A percentile compares a stretch with the other conserved stretches of the same genome.
phyloP scores from a whole-genome alignment of 1,140 invertebrate species.

The Coelopa frigida region DNA sequence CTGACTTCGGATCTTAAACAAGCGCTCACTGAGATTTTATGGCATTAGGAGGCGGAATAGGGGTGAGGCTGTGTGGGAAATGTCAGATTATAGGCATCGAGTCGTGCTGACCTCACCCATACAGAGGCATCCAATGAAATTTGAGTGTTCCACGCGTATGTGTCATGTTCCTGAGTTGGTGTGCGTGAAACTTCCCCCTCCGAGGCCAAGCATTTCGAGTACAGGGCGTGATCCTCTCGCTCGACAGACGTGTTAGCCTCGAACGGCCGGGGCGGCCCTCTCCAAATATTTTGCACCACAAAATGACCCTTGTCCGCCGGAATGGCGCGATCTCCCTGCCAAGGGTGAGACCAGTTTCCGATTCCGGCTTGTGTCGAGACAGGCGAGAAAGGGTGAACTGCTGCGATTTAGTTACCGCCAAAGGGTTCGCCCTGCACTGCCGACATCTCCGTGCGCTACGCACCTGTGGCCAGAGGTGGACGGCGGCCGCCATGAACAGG shows the following conservation, averaged over 20 bases:
- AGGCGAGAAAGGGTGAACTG: background rate
- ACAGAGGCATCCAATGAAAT: too few species aligned
- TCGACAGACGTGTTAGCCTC: background rate
- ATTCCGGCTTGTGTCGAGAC: background rate
- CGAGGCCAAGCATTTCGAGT: too few species aligned
- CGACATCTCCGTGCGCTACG: background rate
- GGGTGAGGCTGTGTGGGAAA: too few species aligned
- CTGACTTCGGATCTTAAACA: too few species aligned
- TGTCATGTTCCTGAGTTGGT: too few species aligned
- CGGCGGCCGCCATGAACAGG: background rate
- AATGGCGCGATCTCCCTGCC: background rate
- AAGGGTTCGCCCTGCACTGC: background rate
- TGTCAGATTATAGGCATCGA: too few species aligned
- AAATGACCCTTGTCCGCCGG: conserved; percentile 16
- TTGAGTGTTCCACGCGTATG: too few species aligned
- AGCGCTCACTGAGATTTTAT: too few species aligned
- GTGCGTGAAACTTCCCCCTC: too few species aligned
- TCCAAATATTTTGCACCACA: conserved; percentile 17
- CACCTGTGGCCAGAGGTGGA: background rate
- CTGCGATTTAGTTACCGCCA: background rate
- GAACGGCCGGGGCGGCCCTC: conserved; percentile 5
- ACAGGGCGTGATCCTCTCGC: background rate
- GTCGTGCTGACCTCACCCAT: too few species aligned
- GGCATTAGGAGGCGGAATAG: too few species aligned
- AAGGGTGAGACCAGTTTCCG: background rate